A percentile compares a stretch with the other conserved stretches of the same genome.
phyloP scores from a whole-genome alignment of 2,888 invertebrate species.

The Lepidochitona cinerea region DNA sequence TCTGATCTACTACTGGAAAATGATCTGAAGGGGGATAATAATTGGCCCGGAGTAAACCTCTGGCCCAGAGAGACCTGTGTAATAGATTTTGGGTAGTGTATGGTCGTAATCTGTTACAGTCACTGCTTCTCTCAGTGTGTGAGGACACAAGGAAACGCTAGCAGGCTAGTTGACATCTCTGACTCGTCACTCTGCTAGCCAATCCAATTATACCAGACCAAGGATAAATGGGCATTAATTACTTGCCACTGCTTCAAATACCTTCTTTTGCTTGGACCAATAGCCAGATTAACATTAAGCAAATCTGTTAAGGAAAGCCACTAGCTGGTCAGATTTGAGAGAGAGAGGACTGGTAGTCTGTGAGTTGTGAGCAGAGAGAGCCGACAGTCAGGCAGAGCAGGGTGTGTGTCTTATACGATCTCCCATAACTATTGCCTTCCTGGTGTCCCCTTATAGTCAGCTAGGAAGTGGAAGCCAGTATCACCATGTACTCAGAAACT shows the following conservation, averaged over 20 bases:
- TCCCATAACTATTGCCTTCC: too few species aligned
- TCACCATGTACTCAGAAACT: too few species aligned
- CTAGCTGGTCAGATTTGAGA: not conserved
- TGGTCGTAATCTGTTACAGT: not conserved
- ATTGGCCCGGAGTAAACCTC: not conserved
- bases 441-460: too few species aligned
- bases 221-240: slow-evolving; percentile 6
- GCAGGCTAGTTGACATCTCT: not conserved
- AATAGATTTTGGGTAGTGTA: not conserved
- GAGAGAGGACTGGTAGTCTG: too few species aligned
- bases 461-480: too few species aligned
- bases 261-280: not conserved
- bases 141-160: not conserved
- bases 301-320: not conserved
- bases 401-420: too few species aligned
- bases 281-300: not conserved
- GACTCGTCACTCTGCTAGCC: not conserved
- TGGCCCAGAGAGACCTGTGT: not conserved
- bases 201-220: slow-evolving; percentile 1
- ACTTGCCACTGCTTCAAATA: not conserved
- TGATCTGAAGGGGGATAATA: not conserved
- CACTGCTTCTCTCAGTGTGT: not conserved
- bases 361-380: too few species aligned
- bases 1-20: too few species aligned
- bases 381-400: too few species aligned